phyloP scores from a whole-genome alignment of 2,888 invertebrate genomes.

The Rotaria macrura region DNA sequence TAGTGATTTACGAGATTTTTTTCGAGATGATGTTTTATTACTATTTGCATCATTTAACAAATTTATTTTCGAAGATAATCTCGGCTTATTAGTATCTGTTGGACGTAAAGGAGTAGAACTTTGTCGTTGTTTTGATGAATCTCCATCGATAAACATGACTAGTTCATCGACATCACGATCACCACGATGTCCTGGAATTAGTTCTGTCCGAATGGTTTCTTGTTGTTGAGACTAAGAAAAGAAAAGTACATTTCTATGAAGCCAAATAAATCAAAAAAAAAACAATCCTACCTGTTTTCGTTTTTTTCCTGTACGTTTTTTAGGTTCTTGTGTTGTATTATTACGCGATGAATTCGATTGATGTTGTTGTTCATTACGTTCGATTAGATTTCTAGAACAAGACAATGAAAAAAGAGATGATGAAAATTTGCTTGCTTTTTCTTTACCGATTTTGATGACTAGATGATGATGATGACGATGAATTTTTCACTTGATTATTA shows the following conservation, averaged over 20 bases:
- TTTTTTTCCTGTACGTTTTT: background rate
- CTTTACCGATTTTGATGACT: background rate
- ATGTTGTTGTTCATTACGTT: background rate
- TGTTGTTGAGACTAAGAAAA: background rate
- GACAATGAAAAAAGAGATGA: background rate
- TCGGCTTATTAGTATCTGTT: background rate
- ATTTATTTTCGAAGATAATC: background rate
- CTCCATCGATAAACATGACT: constrained; percentile 15
- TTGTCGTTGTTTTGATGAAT: background rate
- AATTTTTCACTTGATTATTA: background rate
- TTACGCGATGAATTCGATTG: background rate
- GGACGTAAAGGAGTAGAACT: background rate
- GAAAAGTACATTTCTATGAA: too few species aligned
- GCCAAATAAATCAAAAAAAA: too few species aligned
- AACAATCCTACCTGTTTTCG: background rate
- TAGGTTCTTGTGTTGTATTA: background rate
- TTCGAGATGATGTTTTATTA: background rate
- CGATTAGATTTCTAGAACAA: background rate
- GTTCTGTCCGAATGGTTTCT: background rate
- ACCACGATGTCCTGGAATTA: constrained; percentile 17
- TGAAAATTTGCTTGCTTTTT: background rate
- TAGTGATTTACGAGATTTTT: background rate
- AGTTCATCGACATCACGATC: background rate
- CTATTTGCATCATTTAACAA: background rate
- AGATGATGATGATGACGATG: background rate